A percentile compares a stretch with the other conserved stretches of the same genome.
Conservation (phyloP, 2,888 invertebrate species). For the Dendrolimus pini region DNA sequence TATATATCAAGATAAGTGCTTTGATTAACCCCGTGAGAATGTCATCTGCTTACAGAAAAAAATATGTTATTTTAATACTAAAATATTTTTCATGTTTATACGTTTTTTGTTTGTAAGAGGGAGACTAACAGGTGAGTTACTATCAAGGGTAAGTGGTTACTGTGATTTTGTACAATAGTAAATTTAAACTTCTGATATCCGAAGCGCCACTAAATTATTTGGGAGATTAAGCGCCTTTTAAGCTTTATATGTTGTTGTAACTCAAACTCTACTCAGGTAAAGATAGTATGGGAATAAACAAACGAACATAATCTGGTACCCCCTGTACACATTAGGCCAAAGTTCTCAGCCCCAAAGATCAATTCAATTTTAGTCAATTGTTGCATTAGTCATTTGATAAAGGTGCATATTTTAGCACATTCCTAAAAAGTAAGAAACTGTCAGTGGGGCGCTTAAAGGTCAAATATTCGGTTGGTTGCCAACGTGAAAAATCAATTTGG, state of each 20-base stretch:
- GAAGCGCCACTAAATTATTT: not conserved
- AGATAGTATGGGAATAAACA: no score
- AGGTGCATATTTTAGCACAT: no score
- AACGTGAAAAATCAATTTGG: no score
- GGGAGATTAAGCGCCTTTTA: not conserved
- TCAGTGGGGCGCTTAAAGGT: no score
- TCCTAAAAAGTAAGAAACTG: no score
- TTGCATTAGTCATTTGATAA: no score
- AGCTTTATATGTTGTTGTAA: not conserved
- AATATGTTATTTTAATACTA: constrained; percentile 4
- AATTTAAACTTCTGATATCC: not conserved
- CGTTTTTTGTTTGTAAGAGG: not conserved
- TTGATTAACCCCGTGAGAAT: constrained; percentile 53
- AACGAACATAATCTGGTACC: no score
- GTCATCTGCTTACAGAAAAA: constrained; percentile 18
- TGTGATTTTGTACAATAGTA: not conserved
- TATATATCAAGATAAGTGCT: constrained; percentile 55
- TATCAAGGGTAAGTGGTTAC: constrained; percentile 4
- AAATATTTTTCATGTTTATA: not conserved
- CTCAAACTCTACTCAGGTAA: not conserved
- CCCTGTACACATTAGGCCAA: no score
- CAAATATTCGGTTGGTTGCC: no score
- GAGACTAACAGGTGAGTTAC: not conserved
- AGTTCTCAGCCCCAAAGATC: no score
- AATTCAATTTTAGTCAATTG: no score